These are phyloP conservation scores for Chrysogorgia sp. DNA, from an alignment of 92 coral and sea anemone genomes.

Conservation along the genomic window DNA sequence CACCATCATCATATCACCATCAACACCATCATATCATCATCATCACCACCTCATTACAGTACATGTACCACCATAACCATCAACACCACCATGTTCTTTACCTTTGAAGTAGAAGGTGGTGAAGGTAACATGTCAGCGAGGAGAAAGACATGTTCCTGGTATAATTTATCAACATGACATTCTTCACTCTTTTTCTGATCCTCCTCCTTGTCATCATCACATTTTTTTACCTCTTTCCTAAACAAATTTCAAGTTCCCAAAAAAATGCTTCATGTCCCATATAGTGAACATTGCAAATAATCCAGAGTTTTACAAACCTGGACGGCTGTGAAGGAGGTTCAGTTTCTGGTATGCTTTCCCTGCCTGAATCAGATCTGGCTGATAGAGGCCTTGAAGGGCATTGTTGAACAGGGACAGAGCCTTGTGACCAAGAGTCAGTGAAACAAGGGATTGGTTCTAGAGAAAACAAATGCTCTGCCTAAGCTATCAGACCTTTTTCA, in stretches of 20 bases:
- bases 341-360: neutral
- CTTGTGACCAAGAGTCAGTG: constrained; percentile 98
- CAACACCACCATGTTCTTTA: neutral
- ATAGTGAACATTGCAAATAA: too few relatives aligned
- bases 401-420: constrained; percentile 78
- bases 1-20: neutral
- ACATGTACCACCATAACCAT: neutral
- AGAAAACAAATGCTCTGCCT: neutral
- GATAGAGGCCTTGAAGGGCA: constrained; percentile 28
- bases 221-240: neutral
- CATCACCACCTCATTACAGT: too few relatives aligned
- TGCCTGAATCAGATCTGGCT: constrained; percentile 16
- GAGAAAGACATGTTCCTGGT: neutral
- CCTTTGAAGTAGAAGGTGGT: constrained; percentile 33
- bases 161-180: neutral
- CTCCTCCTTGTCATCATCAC: neutral
- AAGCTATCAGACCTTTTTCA: too few relatives aligned
- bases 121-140: neutral
- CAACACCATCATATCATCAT: too few relatives aligned
- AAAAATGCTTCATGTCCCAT: too few relatives aligned
- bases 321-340: neutral
- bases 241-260: too few relatives aligned
- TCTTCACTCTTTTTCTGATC: neutral
- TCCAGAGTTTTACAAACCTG: neutral
- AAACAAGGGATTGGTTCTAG: constrained; percentile 87